Conservation (phyloP, 2,888 invertebrate genomes). For the Caenorhabditis wallacei region DNA sequence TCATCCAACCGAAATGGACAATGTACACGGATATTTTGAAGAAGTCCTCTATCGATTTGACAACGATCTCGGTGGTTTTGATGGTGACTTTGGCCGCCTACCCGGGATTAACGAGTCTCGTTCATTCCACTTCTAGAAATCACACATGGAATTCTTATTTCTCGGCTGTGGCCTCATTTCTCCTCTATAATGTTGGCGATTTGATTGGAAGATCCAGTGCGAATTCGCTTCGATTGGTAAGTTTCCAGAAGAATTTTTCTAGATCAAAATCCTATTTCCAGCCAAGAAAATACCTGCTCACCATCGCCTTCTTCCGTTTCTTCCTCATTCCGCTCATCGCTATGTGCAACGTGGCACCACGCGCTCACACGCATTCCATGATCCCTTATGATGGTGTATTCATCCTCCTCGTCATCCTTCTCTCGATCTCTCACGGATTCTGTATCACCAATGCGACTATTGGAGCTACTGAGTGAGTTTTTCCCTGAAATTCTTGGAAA, state of each 20-base stretch:
- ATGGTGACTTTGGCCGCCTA: constrained; percentile 69
- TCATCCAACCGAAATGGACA: constrained; percentile 12
- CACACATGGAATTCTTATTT: constrained; percentile 74
- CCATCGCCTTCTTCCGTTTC: constrained; percentile 46
- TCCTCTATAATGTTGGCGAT: constrained; percentile 73
- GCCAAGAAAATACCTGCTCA: constrained; percentile 52
- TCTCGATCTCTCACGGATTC: constrained; percentile 72
- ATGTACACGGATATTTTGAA: constrained; percentile 37
- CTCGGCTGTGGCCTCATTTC: constrained; percentile 72
- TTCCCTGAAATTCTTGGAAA: neutral
- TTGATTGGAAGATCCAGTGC: constrained; percentile 67
- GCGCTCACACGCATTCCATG: constrained; percentile 65
- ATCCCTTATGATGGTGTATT: constrained; percentile 73
- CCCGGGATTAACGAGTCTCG: constrained; percentile 72
- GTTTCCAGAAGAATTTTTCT: neutral
- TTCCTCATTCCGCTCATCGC: constrained; percentile 69
- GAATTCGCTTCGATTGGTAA: constrained; percentile 61
- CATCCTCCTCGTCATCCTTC: constrained; percentile 67
- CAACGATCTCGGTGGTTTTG: constrained; percentile 59
- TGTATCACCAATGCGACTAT: constrained; percentile 68
- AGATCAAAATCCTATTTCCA: constrained; percentile 29
- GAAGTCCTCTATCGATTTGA: constrained; percentile 36
- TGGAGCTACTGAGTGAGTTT: constrained; percentile 64
- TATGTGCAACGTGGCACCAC: constrained; percentile 71
- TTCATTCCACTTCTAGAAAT: constrained; percentile 65